Evolutionary conservation across 2,113 vertebrate genomes (phyloP).

Genomic region (Acinonyx jubatus): DNA sequence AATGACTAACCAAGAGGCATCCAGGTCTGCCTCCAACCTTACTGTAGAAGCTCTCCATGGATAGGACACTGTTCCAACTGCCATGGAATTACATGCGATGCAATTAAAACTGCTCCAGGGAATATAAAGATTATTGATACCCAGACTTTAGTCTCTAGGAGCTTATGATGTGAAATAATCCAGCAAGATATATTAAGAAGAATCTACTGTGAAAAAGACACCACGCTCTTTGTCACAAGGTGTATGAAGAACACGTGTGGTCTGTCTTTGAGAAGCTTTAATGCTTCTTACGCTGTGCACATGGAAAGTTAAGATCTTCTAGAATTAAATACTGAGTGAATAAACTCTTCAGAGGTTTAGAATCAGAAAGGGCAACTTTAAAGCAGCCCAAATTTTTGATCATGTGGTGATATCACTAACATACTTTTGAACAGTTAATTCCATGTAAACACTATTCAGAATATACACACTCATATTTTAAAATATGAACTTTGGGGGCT

Average conservation of each 20-base stretch:
- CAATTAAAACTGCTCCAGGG: not conserved
- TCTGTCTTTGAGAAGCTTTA: not conserved
- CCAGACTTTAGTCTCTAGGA: not conserved
- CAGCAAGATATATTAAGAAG: slow-evolving; percentile 21
- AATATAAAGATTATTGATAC: not conserved
- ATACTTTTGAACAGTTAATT: not conserved
- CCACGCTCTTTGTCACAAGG: not conserved
- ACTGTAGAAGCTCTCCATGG: not conserved
- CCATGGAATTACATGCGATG: not conserved
- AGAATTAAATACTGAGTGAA: not conserved
- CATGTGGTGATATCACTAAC: not conserved
- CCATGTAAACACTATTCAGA: not conserved
- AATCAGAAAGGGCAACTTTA: not conserved
- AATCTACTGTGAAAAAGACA: not conserved
- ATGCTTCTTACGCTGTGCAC: not conserved
- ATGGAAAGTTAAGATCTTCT: not conserved
- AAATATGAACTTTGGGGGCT: not conserved
- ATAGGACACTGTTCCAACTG: not conserved
- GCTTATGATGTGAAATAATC: not conserved
- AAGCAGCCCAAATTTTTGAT: not conserved
- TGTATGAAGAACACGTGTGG: not conserved
- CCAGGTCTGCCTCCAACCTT: not conserved
- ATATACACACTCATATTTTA: not conserved
- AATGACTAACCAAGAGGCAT: not conserved
- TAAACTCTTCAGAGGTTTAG: not conserved